Conservation (phyloP, 2,113 vertebrate species). For the Corynorhinus townsendii region DNA sequence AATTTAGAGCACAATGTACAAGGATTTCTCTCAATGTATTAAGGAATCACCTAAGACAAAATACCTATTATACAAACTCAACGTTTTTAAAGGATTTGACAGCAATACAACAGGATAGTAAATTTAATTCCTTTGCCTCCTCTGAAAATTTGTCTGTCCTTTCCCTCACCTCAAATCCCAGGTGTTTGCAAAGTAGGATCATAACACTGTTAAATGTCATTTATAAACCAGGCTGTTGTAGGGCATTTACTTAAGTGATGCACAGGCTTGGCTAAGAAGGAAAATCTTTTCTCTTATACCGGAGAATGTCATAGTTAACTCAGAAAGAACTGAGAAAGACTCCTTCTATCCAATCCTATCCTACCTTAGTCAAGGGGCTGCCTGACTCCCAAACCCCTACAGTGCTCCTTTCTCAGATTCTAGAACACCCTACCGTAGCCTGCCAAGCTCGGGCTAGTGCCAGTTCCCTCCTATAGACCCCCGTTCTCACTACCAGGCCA, state of each 20-base stretch:
- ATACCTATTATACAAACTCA: background rate
- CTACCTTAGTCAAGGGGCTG: too few species aligned
- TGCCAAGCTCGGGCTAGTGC: background rate
- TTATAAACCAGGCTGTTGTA: background rate
- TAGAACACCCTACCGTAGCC: background rate
- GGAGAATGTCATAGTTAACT: background rate
- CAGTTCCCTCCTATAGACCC: background rate
- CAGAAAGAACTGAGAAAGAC: background rate
- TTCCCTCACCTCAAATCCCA: background rate
- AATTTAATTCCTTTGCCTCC: background rate
- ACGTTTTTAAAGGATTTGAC: background rate
- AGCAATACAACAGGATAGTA: background rate
- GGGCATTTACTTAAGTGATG: background rate
- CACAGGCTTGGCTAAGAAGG: background rate
- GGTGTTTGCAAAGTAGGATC: background rate
- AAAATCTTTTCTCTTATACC: background rate
- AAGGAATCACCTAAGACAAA: slow-evolving; percentile 13
- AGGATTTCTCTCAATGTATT: background rate
- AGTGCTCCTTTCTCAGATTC: background rate
- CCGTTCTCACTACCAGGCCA: background rate
- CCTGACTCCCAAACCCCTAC: background rate
- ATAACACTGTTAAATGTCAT: background rate
- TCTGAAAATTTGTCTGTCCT: background rate
- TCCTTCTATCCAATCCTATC: background rate
- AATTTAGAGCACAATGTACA: slow-evolving; percentile 15